These are phyloP conservation scores for Phthorimaea operculella DNA, from an alignment of 1,140 invertebrate species.

Conservation along the genomic window DNA sequence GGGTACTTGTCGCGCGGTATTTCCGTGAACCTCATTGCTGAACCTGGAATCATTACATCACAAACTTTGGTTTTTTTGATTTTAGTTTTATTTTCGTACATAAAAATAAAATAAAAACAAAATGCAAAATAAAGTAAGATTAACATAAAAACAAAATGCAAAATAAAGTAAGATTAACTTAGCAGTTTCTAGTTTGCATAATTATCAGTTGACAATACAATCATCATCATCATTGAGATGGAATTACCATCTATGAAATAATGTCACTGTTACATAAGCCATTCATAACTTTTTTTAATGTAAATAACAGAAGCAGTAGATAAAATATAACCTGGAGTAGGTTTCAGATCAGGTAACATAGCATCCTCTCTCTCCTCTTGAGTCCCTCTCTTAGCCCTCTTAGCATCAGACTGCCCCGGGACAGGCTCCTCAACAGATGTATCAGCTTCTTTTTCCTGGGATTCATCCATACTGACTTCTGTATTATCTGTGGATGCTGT, in stretches of 20 bases:
- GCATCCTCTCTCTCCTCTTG: conserved; percentile 75
- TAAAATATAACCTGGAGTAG: conserved; percentile 65
- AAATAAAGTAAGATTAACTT: too few species aligned
- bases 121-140: too few species aligned
- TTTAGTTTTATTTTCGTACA: too few species aligned
- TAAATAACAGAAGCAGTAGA: neutral
- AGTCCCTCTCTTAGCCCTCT: conserved; percentile 43
- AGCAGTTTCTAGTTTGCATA: too few species aligned
- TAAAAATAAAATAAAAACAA: too few species aligned
- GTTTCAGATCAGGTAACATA: conserved; percentile 84
- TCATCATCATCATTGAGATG: too few species aligned
- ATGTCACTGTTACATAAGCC: too few species aligned
- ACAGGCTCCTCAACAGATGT: conserved; percentile 39
- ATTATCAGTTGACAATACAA: too few species aligned
- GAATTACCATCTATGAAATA: too few species aligned
- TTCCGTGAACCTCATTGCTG: conserved; percentile 80
- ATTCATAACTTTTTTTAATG: too few species aligned
- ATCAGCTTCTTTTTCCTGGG: conserved; percentile 10
- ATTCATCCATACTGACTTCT: conserved; percentile 16
- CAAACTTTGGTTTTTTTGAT: too few species aligned
- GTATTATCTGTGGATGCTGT: conserved; percentile 12
- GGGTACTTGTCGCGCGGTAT: conserved; percentile 85
- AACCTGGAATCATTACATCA: conserved; percentile 66
- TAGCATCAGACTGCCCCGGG: conserved; percentile 52
- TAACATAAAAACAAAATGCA: too few species aligned